Percentiles rank a stretch among this genome's conserved stretches.
These are phyloP conservation scores for Druon quercuslanigerum DNA, from an alignment of 1,140 invertebrate genomes.

Conservation along the genomic window DNA sequence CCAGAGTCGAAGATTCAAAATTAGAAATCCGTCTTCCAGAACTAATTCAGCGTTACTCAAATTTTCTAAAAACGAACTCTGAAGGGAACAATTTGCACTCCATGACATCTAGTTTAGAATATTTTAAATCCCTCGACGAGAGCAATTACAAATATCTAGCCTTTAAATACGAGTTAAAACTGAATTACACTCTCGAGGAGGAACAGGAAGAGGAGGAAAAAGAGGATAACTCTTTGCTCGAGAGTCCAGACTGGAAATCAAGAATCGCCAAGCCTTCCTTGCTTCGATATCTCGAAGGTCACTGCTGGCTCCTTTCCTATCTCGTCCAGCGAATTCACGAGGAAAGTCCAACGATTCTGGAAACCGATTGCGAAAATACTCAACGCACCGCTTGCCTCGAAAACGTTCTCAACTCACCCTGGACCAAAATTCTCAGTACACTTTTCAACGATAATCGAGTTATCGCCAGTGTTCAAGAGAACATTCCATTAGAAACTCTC, in stretches of 20 bases:
- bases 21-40: constrained; percentile 49
- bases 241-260: constrained; percentile 44
- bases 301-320: constrained; percentile 78
- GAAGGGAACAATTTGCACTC: constrained; percentile 27
- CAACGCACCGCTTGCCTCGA: constrained; percentile 67
- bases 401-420: constrained; percentile 70
- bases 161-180: constrained; percentile 36
- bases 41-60: constrained; percentile 52
- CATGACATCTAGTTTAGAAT: constrained; percentile 38
- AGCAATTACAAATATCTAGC: constrained; percentile 31
- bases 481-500: constrained; percentile 57
- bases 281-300: constrained; percentile 76
- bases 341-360: constrained; percentile 56
- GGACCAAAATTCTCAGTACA: constrained; percentile 63
- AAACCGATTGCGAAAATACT: constrained; percentile 60
- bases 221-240: constrained; percentile 38
- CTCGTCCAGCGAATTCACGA: constrained; percentile 75
- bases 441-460: constrained; percentile 75
- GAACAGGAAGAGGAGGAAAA: neutral
- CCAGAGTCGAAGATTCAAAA: constrained; percentile 6
- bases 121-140: constrained; percentile 25
- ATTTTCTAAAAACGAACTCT: constrained; percentile 37
- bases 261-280: constrained; percentile 60
- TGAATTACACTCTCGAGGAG: constrained; percentile 16
- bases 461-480: constrained; percentile 73